Evolutionary conservation across 2,113 vertebrate genomes (phyloP).

Genomic region (Hemichromis elongatus): DNA sequence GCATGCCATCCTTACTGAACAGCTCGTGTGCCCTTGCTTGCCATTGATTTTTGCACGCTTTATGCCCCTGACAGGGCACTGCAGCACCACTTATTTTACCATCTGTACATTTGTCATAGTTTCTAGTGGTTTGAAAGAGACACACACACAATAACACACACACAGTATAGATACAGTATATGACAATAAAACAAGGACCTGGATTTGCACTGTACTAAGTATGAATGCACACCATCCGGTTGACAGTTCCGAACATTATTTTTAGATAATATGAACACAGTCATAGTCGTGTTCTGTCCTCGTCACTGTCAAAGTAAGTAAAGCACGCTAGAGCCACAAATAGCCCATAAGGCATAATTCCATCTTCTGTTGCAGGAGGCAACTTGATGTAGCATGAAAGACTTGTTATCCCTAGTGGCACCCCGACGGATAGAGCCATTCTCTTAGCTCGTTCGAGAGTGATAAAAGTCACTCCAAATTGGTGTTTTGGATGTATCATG

Average conservation of each 20-base stretch:
- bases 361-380: slow-evolving; percentile 31
- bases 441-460: slow-evolving; percentile 2
- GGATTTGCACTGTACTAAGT: not conserved
- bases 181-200: not conserved
- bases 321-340: slow-evolving; percentile 28
- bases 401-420: slow-evolving; percentile 43
- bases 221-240: not conserved
- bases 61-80: not conserved
- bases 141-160: not conserved
- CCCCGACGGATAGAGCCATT: not conserved
- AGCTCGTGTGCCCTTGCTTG: not conserved
- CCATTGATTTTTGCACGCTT: slow-evolving; percentile 13
- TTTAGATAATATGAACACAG: slow-evolving; percentile 45
- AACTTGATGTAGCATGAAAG: slow-evolving; percentile 39
- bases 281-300: slow-evolving; percentile 38
- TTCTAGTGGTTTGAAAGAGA: not conserved
- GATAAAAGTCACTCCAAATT: slow-evolving; percentile 21
- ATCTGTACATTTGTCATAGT: slow-evolving; percentile 10
- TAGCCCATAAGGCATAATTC: slow-evolving; percentile 47
- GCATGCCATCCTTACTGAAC: not conserved
- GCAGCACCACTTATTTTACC: slow-evolving; percentile 3
- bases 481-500: not conserved
- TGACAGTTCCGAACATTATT: slow-evolving; percentile 31
- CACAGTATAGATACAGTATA: not conserved
- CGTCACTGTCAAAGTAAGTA: slow-evolving; percentile 42